phyloP scores from a whole-genome alignment of 2,113 vertebrate genomes.

The Pseudorasbora parva region DNA sequence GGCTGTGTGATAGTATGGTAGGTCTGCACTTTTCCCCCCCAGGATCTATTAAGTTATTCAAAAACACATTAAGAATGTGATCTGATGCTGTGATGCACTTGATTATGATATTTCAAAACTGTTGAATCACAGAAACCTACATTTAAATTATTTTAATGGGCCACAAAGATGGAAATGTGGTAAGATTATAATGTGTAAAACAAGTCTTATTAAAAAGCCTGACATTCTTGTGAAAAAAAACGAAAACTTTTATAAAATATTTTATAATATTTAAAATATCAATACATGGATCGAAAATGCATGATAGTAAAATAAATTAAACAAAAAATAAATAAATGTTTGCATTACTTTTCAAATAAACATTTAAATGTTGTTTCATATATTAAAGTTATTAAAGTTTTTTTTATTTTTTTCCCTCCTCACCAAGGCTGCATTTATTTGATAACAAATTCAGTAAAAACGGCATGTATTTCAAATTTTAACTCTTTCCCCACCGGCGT shows the following conservation, averaged over 20 bases:
- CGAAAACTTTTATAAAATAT: too few relatives aligned
- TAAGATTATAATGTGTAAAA: not conserved
- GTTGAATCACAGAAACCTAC: not conserved
- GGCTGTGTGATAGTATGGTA: not conserved
- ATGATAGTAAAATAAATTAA: not conserved
- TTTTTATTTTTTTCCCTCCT: too few relatives aligned
- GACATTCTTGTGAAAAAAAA: not conserved
- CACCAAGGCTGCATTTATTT: too few relatives aligned
- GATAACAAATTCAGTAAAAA: too few relatives aligned
- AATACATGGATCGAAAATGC: too few relatives aligned
- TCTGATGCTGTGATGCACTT: not conserved
- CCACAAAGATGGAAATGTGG: not conserved
- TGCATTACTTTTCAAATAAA: not conserved
- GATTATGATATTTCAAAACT: not conserved
- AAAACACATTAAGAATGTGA: not conserved
- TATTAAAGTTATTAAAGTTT: too few relatives aligned
- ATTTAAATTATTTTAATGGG: too few relatives aligned
- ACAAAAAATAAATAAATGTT: not conserved
- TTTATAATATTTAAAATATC: too few relatives aligned
- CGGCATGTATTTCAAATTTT: too few relatives aligned
- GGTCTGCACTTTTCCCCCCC: not conserved
- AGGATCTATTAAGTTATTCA: not conserved
- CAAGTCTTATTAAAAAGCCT: not conserved
- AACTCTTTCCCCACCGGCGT: too few relatives aligned
- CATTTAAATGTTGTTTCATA: too few relatives aligned